A percentile compares a stretch with the other conserved stretches of the same genome.
Conservation (phyloP, 2,113 vertebrate genomes). For the Turnix velox region DNA sequence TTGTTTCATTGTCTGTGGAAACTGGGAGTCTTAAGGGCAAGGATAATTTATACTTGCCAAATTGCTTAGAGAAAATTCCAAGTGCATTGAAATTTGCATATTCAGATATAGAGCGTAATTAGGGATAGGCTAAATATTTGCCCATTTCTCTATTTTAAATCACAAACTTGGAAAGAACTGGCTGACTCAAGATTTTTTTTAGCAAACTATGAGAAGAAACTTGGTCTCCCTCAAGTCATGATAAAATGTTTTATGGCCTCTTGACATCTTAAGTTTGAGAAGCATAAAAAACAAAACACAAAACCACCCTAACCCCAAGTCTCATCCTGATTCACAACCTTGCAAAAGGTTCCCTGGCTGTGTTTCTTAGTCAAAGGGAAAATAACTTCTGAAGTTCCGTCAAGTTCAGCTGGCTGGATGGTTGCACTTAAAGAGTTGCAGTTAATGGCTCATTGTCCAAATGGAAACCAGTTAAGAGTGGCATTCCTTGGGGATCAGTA, state of each 20-base stretch:
- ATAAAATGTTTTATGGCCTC: conserved; percentile 10
- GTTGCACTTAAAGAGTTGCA: no score
- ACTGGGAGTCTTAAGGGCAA: conserved; percentile 48
- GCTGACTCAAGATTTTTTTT: conserved; percentile 30
- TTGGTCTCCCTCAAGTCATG: background rate
- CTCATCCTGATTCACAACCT: background rate
- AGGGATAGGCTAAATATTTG: conserved; percentile 63
- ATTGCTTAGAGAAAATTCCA: conserved; percentile 55
- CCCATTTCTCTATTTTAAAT: conserved; percentile 43
- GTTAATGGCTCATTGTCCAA: no score
- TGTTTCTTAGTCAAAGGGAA: background rate
- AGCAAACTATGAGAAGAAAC: background rate
- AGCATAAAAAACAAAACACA: background rate
- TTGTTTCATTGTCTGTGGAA: conserved; percentile 54
- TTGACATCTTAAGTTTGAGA: background rate
- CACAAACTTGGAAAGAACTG: background rate
- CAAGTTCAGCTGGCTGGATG: background rate
- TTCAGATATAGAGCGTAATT: conserved; percentile 59
- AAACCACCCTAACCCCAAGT: rapidly evolving
- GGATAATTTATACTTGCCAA: conserved; percentile 65
- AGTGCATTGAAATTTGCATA: conserved; percentile 57
- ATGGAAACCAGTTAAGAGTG: no score
- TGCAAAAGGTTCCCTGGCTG: background rate
- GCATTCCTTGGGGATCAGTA: no score
- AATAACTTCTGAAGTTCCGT: background rate